Conservation (phyloP, 1,140 invertebrate genomes). For the Lepidotrigona ventralis region DNA sequence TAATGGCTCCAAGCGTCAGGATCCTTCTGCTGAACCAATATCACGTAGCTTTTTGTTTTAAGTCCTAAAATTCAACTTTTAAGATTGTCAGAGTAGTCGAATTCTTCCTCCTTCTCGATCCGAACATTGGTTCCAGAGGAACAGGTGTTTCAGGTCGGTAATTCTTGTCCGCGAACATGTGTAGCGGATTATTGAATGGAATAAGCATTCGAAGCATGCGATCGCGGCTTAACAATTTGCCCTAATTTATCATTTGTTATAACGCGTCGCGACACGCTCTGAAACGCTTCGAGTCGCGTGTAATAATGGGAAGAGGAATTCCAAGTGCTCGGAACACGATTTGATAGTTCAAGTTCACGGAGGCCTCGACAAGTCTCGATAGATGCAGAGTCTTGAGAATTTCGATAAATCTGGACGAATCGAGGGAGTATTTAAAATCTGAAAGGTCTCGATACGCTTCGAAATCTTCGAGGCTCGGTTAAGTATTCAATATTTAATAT, state of each 20-base stretch:
- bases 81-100: neutral
- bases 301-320: neutral
- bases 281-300: neutral
- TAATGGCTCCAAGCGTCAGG: neutral
- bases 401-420: neutral
- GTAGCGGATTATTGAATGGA: neutral
- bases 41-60: conserved; percentile 7
- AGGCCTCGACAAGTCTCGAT: no score
- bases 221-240: neutral
- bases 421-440: neutral
- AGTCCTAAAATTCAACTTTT: neutral
- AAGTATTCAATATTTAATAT: neutral
- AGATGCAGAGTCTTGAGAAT: neutral
- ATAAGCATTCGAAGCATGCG: neutral
- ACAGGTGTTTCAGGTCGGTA: neutral
- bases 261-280: no score
- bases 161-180: neutral
- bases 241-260: neutral
- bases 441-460: neutral
- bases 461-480: neutral
- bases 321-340: neutral
- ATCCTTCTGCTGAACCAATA: conserved; percentile 5
- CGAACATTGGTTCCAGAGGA: no score
- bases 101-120: neutral
- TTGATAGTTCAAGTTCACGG: neutral